These are phyloP conservation scores for Agrilus planipennis DNA, from an alignment of 1,140 invertebrate genomes.

Conservation along the genomic window DNA sequence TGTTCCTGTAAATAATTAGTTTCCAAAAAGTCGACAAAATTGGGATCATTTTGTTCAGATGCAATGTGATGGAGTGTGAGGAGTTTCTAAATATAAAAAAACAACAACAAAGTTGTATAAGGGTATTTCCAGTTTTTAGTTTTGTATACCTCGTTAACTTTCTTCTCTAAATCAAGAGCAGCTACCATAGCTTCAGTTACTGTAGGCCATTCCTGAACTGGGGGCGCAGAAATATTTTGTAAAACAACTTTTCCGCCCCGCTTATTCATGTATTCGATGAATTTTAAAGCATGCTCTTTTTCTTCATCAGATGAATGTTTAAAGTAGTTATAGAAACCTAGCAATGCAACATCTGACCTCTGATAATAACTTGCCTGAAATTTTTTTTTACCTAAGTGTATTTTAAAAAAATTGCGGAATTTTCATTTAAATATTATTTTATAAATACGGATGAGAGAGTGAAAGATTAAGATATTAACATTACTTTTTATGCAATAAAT, in stretches of 20 bases:
- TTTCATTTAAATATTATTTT: no score
- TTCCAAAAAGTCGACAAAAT: conserved; percentile 62
- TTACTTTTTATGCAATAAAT: no score
- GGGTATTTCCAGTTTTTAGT: no score
- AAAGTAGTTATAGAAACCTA: conserved; percentile 60
- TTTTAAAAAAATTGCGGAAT: no score
- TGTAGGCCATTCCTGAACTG: conserved; percentile 47
- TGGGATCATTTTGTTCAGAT: conserved; percentile 50
- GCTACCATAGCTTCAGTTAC: conserved; percentile 54
- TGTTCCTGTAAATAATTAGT: conserved; percentile 60
- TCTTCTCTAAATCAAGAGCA: conserved; percentile 65
- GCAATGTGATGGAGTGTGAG: conserved; percentile 56
- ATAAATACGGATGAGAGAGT: no score
- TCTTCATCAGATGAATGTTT: conserved; percentile 63
- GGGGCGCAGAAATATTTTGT: conserved; percentile 45
- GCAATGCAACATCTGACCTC: conserved; percentile 65
- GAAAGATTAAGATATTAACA: no score
- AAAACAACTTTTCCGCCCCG: conserved; percentile 59
- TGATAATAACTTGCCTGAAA: conserved; percentile 64
- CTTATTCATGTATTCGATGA: conserved; percentile 72
- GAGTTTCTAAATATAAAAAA: conserved; percentile 45
- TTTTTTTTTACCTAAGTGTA: no score
- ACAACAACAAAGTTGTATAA: no score
- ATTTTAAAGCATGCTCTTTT: conserved; percentile 58
- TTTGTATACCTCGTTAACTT: conserved; percentile 62